Evolutionary conservation across 2,888 invertebrate species (phyloP), one percentile per base, ranked within the genome.

Genomic region (Lumbricus terrestris): DNA sequence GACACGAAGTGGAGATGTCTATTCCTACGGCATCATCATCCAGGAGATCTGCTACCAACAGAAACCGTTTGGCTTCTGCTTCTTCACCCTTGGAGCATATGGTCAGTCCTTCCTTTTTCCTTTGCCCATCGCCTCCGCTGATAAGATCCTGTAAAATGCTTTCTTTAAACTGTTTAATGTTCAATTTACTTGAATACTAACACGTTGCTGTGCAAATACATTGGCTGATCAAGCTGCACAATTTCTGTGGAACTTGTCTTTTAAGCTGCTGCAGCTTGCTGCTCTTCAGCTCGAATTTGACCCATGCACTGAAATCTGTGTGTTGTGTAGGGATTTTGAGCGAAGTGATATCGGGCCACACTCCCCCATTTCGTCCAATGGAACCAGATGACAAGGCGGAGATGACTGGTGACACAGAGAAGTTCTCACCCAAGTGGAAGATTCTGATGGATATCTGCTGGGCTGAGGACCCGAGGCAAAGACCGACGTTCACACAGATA

Each of bases 41-140:
- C 82, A 82, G n/a, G 82, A 82, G 82, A 82, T 82, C n/a, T 82
- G 82, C 82, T 82, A 33, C 82, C 82, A 82, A 23, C n/a, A 82
- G 33, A 82, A 82, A 33, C 82, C 82, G 8, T 82, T 82, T 34
- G 82, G 82, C 15, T 82, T 34, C 34, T 82, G n/a, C 82, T 82
- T 33, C 82, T n/a, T n/a, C n/a, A 47, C 47, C 16, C 47, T 47
- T 16, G 47, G 47, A 47, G 16, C 47, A 47, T 47, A 13, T 47
- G 15, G 47, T 47, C 47, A 47, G 47, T 47, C 47, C 16, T 47
- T 47, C 18, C 47, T 47, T 47, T 18, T 18, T 47, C 47, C 47
- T 47, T 18, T 47, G 47, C 47, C 47, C 47, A 13, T 47, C 18
- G 47, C 18, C 47, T 47, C 11, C 16, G 47, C 47, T 47, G 47